A percentile compares a stretch with the other conserved stretches of the same genome.
These are phyloP conservation scores for Teleopsis dalmanni DNA, from an alignment of 1,140 invertebrate genomes.

Conservation along the genomic window DNA sequence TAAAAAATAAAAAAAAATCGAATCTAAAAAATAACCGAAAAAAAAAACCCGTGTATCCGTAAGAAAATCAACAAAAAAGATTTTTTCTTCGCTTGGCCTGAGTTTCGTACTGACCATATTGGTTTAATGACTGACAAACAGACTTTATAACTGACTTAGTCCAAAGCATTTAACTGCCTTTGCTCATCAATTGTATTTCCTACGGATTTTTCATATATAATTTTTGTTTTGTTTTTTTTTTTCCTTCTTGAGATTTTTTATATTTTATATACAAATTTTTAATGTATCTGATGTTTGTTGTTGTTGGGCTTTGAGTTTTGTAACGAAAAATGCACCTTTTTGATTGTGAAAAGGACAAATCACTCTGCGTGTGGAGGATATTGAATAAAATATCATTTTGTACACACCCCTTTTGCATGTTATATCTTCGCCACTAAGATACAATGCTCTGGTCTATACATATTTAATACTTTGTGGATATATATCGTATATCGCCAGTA, in stretches of 20 bases:
- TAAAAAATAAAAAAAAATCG: not conserved
- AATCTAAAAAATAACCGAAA: too few species aligned
- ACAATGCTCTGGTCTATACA: too few species aligned
- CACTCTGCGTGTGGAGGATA: conserved; percentile 27
- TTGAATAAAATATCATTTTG: conserved; percentile 46
- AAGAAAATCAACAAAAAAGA: not conserved
- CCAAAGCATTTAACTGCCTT: conserved; percentile 6
- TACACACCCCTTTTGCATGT: conserved; percentile 30
- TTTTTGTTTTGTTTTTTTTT: too few species aligned
- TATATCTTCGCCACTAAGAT: not conserved
- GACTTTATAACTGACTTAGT: conserved; percentile 1
- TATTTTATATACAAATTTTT: too few species aligned
- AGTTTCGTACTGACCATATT: not conserved
- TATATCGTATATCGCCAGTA: too few species aligned
- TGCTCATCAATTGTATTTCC: conserved; percentile 40
- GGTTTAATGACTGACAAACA: not conserved
- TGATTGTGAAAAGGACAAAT: conserved; percentile 41
- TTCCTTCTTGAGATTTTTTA: too few species aligned
- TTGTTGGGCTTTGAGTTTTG: not conserved
- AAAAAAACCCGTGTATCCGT: not conserved
- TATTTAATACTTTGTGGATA: too few species aligned
- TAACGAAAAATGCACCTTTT: conserved; percentile 16
- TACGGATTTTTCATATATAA: conserved; percentile 26
- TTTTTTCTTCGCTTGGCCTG: not conserved
- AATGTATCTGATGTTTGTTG: too few species aligned